These are phyloP conservation scores for Oeneis ivallda DNA, from an alignment of 2,888 invertebrate species.

Conservation along the genomic window DNA sequence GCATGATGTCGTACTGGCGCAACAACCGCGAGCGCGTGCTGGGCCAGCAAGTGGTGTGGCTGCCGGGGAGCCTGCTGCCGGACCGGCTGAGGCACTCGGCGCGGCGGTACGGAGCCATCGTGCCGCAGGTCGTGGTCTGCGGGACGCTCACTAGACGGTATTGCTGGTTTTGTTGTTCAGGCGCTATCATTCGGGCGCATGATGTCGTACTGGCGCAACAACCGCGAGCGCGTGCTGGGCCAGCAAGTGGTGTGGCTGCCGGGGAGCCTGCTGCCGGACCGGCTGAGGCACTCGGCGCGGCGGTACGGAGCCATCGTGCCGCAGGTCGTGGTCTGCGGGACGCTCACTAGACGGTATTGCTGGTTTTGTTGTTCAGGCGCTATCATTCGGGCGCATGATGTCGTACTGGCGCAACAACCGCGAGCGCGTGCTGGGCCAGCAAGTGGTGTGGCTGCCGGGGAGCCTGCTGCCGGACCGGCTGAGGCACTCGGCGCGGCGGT, in stretches of 20 bases:
- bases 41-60: slow-evolving; percentile 92
- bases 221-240: no score
- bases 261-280: slow-evolving; percentile 72
- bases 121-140: slow-evolving; percentile 89
- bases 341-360: slow-evolving; percentile 88
- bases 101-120: slow-evolving; percentile 86
- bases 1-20: no score
- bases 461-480: slow-evolving; percentile 72
- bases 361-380: no score
- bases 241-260: slow-evolving; percentile 93
- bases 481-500: slow-evolving; percentile 52
- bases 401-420: slow-evolving; percentile 95
- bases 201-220: no score
- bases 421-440: slow-evolving; percentile 91
- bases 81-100: slow-evolving; percentile 44
- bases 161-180: no score
- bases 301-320: slow-evolving; percentile 90
- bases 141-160: slow-evolving; percentile 94
- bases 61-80: slow-evolving; percentile 81
- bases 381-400: slow-evolving; percentile 92
- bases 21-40: no score
- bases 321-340: slow-evolving; percentile 91
- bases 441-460: slow-evolving; percentile 88
- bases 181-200: no score
- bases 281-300: slow-evolving; percentile 45